These are phyloP conservation scores for Venustaconcha ellipsiformis DNA, from an alignment of 1,140 invertebrate species.

Conservation along the genomic window DNA sequence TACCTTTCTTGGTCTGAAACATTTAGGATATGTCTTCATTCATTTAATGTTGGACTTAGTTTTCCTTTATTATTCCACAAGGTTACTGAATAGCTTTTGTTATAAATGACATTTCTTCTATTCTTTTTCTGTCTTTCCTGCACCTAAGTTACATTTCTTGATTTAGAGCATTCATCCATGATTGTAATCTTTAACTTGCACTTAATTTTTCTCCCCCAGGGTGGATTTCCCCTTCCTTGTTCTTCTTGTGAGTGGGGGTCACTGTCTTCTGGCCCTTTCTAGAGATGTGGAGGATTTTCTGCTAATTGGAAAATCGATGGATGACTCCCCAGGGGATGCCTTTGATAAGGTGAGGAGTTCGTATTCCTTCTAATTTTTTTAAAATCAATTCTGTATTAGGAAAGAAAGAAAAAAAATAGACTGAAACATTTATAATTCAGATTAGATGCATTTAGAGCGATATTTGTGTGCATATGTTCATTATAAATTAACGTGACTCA, in stretches of 20 bases:
- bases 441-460: no score
- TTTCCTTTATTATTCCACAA: background rate
- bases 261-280: conserved; percentile 86
- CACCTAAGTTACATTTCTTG: background rate
- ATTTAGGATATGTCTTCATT: no score
- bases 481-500: no score
- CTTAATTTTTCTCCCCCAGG: conserved; percentile 57
- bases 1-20: no score
- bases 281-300: conserved; percentile 82
- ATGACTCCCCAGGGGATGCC: conserved; percentile 92
- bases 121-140: background rate
- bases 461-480: no score
- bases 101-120: background rate
- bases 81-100: background rate
- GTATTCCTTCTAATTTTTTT: no score
- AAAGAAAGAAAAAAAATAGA: no score
- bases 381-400: no score
- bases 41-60: background rate
- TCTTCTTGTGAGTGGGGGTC: conserved; percentile 88
- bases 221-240: conserved; percentile 91
- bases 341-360: conserved; percentile 82
- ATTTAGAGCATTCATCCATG: no score
- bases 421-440: no score
- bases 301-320: conserved; percentile 81
- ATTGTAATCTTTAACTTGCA: background rate